Percentiles rank a stretch among this genome's conserved stretches.
Conservation (phyloP, 1,140 invertebrate species). For the Drosophila biarmipes region DNA sequence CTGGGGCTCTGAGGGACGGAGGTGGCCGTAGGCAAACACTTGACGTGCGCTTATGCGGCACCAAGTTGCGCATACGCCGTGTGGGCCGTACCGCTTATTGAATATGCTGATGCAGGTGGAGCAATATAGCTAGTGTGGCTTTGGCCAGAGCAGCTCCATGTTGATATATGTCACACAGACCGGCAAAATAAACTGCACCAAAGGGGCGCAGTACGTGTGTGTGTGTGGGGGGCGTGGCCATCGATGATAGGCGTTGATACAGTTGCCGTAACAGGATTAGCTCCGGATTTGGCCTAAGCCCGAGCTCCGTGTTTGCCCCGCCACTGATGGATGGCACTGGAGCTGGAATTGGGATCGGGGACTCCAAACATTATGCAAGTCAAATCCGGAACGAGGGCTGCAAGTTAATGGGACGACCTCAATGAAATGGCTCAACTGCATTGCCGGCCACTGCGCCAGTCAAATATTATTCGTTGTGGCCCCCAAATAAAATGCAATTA, state of each 20-base stretch:
- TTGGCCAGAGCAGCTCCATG: slow-evolving; percentile 18
- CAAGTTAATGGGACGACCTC: slow-evolving; percentile 40
- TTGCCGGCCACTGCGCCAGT: slow-evolving; percentile 41
- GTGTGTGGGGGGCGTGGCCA: slow-evolving; percentile 25
- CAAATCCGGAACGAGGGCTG: slow-evolving; percentile 30
- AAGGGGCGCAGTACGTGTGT: not conserved
- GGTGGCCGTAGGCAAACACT: slow-evolving; percentile 53
- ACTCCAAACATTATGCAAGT: slow-evolving; percentile 43
- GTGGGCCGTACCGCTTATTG: slow-evolving; percentile 64
- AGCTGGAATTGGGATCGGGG: not conserved
- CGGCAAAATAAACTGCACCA: slow-evolving; percentile 54
- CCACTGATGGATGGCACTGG: slow-evolving; percentile 11
- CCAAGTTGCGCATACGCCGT: slow-evolving; percentile 71
- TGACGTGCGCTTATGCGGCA: slow-evolving; percentile 68
- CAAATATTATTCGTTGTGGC: slow-evolving; percentile 50
- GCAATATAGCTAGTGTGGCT: slow-evolving; percentile 30
- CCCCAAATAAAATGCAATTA: slow-evolving; percentile 56
- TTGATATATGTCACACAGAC: slow-evolving; percentile 63
- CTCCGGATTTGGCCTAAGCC: slow-evolving; percentile 38
- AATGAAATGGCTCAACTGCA: slow-evolving; percentile 37
- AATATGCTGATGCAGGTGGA: slow-evolving; percentile 64
- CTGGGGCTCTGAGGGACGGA: not conserved
- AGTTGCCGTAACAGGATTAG: slow-evolving; percentile 61
- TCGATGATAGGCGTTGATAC: slow-evolving; percentile 62
- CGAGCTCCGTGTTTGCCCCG: slow-evolving; percentile 11